Evolutionary conservation across 1,140 invertebrate species (phyloP).

Genomic region (Diabrotica virgifera): DNA sequence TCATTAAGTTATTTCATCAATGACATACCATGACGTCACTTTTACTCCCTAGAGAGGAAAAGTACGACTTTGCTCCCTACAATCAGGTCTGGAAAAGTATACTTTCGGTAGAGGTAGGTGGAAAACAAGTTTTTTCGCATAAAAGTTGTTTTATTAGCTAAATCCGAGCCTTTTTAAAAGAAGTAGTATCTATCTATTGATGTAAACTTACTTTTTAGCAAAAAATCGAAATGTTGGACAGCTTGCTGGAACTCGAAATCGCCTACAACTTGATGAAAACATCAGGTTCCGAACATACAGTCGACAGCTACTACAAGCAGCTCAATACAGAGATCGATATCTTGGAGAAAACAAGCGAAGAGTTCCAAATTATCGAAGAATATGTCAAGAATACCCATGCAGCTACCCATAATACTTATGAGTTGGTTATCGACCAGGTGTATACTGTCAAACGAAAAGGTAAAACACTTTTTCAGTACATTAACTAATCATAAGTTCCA

Average conservation of each 20-base stretch:
- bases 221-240: constrained; percentile 92
- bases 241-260: constrained; percentile 89
- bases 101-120: too few relatives aligned
- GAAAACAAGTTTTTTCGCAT: too few relatives aligned
- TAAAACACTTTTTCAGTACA: neutral
- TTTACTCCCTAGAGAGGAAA: too few relatives aligned
- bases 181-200: too few relatives aligned
- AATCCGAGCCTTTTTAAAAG: too few relatives aligned
- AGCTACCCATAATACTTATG: constrained; percentile 74
- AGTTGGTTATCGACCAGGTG: constrained; percentile 71
- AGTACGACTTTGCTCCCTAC: too few relatives aligned
- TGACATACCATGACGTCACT: too few relatives aligned
- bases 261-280: constrained; percentile 84
- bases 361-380: constrained; percentile 71
- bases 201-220: constrained; percentile 43
- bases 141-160: too few relatives aligned
- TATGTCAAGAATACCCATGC: constrained; percentile 90
- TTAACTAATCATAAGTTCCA: too few relatives aligned
- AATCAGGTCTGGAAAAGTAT: too few relatives aligned
- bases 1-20: too few relatives aligned
- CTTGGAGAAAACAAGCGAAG: constrained; percentile 66
- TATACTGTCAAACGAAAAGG: constrained; percentile 70
- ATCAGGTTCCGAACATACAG: constrained; percentile 58
- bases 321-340: constrained; percentile 80
- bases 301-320: constrained; percentile 89